Evolutionary conservation across 2,888 invertebrate genomes (phyloP).

Genomic region (Sussaba pulchella): DNA sequence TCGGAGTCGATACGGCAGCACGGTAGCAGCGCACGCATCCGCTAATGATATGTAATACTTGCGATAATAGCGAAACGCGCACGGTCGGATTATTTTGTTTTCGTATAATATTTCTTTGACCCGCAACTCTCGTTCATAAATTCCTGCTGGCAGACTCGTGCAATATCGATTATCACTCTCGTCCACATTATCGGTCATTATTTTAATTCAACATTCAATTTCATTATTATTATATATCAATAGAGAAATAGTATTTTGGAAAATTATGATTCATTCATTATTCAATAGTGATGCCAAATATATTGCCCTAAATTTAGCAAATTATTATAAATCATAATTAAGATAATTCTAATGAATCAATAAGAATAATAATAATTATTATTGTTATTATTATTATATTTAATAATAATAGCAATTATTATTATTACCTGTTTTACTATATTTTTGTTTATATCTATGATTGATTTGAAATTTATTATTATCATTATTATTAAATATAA

Average conservation of each 20-base stretch:
- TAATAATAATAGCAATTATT: too few species aligned
- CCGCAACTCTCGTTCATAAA: slow-evolving; percentile 55
- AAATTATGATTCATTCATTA: neutral
- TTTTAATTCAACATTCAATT: neutral
- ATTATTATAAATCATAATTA: neutral
- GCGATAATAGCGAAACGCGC: neutral
- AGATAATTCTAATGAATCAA: too few species aligned
- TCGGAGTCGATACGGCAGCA: slow-evolving; percentile 29
- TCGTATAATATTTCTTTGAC: slow-evolving; percentile 52
- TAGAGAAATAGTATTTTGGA: too few species aligned
- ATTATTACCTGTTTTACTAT: neutral
- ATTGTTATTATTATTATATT: too few species aligned
- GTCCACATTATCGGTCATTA: slow-evolving; percentile 18
- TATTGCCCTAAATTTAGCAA: neutral
- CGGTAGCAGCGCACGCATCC: slow-evolving; percentile 40
- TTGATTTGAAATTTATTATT: too few species aligned
- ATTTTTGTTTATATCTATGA: too few species aligned
- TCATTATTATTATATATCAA: too few species aligned
- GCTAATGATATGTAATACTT: slow-evolving; percentile 24
- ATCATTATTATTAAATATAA: too few species aligned
- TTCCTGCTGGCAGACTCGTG: slow-evolving; percentile 37
- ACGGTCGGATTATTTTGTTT: neutral
- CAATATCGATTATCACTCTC: slow-evolving; percentile 40
- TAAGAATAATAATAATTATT: too few species aligned
- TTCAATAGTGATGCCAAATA: neutral